Percentiles rank a stretch among this genome's conserved stretches.
These are phyloP conservation scores for Yponomeuta cagnagella DNA, from an alignment of 2,888 invertebrate genomes.

Conservation along the genomic window DNA sequence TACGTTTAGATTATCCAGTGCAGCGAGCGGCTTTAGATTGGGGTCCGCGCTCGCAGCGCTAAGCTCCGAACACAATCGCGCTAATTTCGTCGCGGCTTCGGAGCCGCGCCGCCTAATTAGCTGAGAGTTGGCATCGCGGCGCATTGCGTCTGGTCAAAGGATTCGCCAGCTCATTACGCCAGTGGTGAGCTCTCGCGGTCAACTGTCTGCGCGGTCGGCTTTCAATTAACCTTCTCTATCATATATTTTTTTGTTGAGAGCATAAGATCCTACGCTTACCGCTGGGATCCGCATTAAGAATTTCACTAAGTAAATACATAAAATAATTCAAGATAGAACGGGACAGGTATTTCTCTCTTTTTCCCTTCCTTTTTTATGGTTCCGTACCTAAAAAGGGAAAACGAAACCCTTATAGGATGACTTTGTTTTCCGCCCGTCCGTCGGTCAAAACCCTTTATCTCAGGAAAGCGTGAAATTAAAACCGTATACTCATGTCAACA, in stretches of 20 bases:
- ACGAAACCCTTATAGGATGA: too few relatives aligned
- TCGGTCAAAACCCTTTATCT: too few relatives aligned
- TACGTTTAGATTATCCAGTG: conserved; percentile 23
- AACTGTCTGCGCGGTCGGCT: conserved; percentile 34
- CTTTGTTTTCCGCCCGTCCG: too few relatives aligned
- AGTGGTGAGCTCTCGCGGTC: conserved; percentile 42
- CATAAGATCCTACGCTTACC: background rate
- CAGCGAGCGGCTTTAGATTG: conserved; percentile 4
- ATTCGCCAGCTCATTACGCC: conserved; percentile 66
- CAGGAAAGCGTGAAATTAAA: too few relatives aligned
- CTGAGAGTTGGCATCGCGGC: conserved; percentile 51
- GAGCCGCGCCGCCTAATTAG: conserved; percentile 69
- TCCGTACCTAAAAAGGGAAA: too few relatives aligned
- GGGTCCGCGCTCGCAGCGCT: conserved; percentile 28
- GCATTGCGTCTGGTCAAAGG: conserved; percentile 66
- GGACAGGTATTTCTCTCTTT: too few relatives aligned
- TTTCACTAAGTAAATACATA: background rate
- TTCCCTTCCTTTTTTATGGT: too few relatives aligned
- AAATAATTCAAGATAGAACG: too few relatives aligned
- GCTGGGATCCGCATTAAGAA: background rate
- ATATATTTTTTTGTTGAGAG: background rate
- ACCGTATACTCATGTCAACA: too few relatives aligned
- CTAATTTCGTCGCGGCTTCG: conserved; percentile 66
- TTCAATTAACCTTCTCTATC: conserved; percentile 9
- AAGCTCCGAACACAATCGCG: conserved; percentile 54